A percentile compares a stretch with the other conserved stretches of the same genome.
Evolutionary conservation across 2,113 vertebrate species (phyloP).

Genomic region (Leptodactylus fuscus): DNA sequence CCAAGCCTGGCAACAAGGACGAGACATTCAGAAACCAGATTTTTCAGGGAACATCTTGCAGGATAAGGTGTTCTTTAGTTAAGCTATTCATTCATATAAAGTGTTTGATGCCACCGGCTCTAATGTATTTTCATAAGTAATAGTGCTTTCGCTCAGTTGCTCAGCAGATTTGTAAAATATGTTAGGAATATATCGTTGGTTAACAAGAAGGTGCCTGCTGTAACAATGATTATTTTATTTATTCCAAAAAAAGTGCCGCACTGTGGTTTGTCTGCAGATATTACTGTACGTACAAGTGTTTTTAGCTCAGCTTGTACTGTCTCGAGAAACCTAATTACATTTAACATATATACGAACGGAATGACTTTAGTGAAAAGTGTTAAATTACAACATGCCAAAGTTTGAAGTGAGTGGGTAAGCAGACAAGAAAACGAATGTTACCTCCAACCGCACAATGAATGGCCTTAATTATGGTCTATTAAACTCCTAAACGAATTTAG

Average conservation of each 20-base stretch:
- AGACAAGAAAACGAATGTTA: conserved; percentile 67
- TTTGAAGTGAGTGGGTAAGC: conserved; percentile 62
- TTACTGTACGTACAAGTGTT: conserved; percentile 55
- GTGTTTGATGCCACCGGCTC: background rate
- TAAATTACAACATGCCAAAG: conserved; percentile 64
- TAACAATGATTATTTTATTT: background rate
- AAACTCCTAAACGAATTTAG: conserved; percentile 54
- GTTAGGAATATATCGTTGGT: background rate
- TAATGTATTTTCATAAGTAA: background rate
- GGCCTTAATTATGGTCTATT: conserved; percentile 62
- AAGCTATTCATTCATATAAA: background rate
- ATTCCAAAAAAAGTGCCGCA: background rate
- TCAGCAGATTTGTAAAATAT: background rate
- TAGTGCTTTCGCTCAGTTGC: background rate
- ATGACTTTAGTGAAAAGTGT: conserved; percentile 65
- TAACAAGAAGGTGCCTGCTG: background rate
- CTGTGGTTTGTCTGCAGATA: background rate
- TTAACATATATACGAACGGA: conserved; percentile 60
- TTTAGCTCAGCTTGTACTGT: conserved; percentile 49
- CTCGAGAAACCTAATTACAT: conserved; percentile 57
- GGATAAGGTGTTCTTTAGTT: background rate
- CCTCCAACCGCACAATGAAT: conserved; percentile 59
- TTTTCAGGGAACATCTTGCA: background rate
- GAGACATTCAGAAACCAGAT: background rate
- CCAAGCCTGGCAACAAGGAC: background rate